Percentiles rank a stretch among this genome's conserved stretches.
Conservation (phyloP, 2,888 invertebrate genomes). For the Tetragonula carbonaria region DNA sequence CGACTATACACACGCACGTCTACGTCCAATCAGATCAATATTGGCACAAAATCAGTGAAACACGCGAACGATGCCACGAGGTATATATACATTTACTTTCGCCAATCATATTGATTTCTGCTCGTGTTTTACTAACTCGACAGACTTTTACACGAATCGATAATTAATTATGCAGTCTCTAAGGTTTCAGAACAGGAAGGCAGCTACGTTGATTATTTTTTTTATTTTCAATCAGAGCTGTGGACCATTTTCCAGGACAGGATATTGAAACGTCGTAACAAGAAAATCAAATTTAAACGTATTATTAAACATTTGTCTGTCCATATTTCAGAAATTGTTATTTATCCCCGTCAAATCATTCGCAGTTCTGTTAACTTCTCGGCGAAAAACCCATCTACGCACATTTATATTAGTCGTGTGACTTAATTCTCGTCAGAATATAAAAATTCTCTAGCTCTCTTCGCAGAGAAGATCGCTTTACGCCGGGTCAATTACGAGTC, state of each 20-base stretch:
- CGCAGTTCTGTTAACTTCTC: background rate
- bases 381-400: background rate
- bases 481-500: background rate
- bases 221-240: background rate
- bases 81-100: background rate
- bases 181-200: background rate
- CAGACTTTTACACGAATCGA: background rate
- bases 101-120: background rate
- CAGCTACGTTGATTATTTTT: background rate
- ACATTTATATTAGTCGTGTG: background rate
- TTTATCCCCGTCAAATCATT: background rate
- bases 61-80: background rate
- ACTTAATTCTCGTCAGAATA: background rate
- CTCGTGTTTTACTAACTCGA: background rate
- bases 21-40: constrained; percentile 6
- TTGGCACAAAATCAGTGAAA: constrained; percentile 1
- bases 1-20: background rate
- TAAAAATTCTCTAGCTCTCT: background rate
- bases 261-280: background rate
- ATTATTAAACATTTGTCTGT: background rate
- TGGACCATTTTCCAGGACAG: background rate
- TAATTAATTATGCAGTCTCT: background rate
- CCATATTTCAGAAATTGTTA: background rate
- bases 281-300: background rate
- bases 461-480: background rate